Conservation (phyloP, 2,797 vertebrate genomes). For the Tokudaia muenninki region DNA sequence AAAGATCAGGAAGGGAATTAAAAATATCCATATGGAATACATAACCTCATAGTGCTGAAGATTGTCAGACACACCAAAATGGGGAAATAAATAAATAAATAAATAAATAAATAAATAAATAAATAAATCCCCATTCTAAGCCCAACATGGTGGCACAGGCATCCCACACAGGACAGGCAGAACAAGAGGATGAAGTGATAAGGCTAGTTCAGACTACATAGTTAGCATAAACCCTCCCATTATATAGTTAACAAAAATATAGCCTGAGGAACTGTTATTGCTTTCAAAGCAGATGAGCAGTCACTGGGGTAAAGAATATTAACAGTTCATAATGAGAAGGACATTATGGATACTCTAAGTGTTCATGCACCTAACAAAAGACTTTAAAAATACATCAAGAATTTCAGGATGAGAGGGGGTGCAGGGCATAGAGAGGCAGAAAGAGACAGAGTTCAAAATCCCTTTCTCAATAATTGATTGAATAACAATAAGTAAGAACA, state of each 20-base stretch:
- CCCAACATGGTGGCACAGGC: neutral
- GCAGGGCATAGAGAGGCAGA: neutral
- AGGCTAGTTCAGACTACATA: neutral
- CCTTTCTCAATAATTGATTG: constrained; percentile 18
- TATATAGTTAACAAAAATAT: neutral
- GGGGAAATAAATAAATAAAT: neutral
- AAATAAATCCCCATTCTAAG: neutral
- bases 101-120: no score
- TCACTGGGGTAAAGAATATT: neutral
- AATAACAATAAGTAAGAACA: neutral
- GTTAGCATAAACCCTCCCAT: neutral
- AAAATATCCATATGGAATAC: neutral
- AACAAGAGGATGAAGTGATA: neutral
- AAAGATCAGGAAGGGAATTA: constrained; percentile 6
- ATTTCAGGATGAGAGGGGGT: neutral
- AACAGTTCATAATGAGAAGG: neutral
- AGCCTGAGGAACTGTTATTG: neutral
- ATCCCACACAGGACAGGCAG: neutral
- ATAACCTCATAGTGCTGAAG: neutral
- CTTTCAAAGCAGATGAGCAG: neutral
- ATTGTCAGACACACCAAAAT: neutral
- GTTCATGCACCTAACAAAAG: neutral
- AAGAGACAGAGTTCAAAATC: neutral
- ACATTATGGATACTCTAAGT: neutral
- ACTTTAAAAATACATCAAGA: constrained; percentile 2